Conservation (phyloP, 2,888 invertebrate species). For the Drosophila formosana region DNA sequence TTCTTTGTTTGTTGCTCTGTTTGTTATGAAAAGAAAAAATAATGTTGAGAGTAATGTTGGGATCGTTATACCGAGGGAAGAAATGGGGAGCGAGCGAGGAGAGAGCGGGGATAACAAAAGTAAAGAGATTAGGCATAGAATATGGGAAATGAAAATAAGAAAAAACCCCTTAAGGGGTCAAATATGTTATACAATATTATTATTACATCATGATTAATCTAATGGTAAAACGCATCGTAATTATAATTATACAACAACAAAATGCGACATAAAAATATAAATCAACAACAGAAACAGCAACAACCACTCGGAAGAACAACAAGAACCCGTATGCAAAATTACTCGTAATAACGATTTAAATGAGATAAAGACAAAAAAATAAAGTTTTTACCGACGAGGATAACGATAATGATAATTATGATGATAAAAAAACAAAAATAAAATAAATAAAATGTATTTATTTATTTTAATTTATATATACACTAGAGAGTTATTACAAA, state of each 20-base stretch:
- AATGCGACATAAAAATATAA: conserved; percentile 37
- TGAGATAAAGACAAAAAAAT: conserved; percentile 73
- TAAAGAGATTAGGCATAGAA: conserved; percentile 50
- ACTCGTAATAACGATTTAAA: conserved; percentile 61
- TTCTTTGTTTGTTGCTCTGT: conserved; percentile 79
- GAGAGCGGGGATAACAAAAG: conserved; percentile 33
- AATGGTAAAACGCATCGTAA: conserved; percentile 61
- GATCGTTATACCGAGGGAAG: conserved; percentile 43
- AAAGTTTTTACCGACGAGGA: conserved; percentile 74
- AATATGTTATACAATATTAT: conserved; percentile 77
- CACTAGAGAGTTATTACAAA: conserved; percentile 84
- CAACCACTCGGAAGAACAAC: conserved; percentile 58
- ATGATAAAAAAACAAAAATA: conserved; percentile 43
- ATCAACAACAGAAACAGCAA: conserved; percentile 51
- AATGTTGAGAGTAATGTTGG: conserved; percentile 72
- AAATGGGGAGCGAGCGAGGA: conserved; percentile 2
- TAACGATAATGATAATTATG: conserved; percentile 67
- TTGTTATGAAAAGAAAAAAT: conserved; percentile 64
- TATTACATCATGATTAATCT: conserved; percentile 70
- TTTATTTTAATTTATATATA: conserved; percentile 85
- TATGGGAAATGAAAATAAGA: conserved; percentile 44
- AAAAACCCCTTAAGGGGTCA: conserved; percentile 31
- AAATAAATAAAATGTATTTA: conserved; percentile 83
- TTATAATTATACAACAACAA: conserved; percentile 65
- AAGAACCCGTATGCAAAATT: conserved; percentile 55